phyloP scores from a whole-genome alignment of 2,797 vertebrate species.

The Furcifer pardalis region DNA sequence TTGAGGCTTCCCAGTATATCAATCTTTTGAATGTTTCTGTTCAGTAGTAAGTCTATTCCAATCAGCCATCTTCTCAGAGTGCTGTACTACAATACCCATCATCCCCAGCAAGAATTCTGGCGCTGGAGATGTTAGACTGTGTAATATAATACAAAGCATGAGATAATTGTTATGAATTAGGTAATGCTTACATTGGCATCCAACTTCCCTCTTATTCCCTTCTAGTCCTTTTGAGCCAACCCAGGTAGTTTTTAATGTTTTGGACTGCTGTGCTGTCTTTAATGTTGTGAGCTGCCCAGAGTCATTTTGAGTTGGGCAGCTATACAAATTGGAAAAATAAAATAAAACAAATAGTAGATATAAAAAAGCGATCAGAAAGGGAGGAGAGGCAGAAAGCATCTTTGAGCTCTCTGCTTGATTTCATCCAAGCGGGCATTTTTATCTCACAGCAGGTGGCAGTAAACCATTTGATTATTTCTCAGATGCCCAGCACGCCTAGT shows the following conservation, averaged over 20 bases:
- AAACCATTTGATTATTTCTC: conserved; percentile 4
- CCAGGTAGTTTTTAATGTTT: not conserved
- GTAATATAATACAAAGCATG: not conserved
- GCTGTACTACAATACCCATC: not conserved
- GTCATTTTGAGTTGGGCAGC: no score
- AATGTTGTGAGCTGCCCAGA: no score
- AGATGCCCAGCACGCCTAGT: not conserved
- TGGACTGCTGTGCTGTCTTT: not conserved
- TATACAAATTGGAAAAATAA: no score
- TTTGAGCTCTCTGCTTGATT: not conserved
- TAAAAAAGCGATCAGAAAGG: not conserved
- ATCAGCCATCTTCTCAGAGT: not conserved
- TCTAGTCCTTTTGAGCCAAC: no score
- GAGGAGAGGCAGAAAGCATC: not conserved
- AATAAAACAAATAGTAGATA: not conserved
- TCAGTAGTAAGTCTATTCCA: not conserved
- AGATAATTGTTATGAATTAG: not conserved
- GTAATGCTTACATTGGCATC: not conserved
- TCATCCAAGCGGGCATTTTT: not conserved
- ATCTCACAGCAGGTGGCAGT: conserved; percentile 32
- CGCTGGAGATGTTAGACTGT: not conserved
- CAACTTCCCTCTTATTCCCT: not conserved
- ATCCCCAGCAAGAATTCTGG: not conserved
- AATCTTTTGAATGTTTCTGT: not conserved
- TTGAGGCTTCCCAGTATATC: not conserved